Conservation (phyloP, 2,888 invertebrate genomes). For the Baronia brevicornis region DNA sequence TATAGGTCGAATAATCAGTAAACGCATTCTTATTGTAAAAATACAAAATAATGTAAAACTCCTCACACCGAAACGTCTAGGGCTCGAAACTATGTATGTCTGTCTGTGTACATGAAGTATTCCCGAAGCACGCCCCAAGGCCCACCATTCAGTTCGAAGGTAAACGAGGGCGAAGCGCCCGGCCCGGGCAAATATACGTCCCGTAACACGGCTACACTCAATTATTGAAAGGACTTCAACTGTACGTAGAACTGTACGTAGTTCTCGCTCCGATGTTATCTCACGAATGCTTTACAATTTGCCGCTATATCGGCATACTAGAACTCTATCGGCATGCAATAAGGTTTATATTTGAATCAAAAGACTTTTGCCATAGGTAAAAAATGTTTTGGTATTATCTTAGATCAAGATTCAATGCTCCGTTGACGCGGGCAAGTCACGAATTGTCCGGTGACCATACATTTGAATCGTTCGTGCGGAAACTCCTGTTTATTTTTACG, state of each 20-base stretch:
- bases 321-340: background rate
- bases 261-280: constrained; percentile 39
- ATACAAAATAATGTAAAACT: no score
- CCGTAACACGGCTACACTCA: constrained; percentile 46
- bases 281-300: constrained; percentile 18
- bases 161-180: constrained; percentile 23
- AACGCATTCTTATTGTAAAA: no score
- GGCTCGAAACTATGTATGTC: no score
- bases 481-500: constrained; percentile 17
- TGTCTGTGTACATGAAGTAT: no score
- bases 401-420: constrained; percentile 54
- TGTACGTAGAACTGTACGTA: constrained; percentile 32
- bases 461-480: constrained; percentile 7
- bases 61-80: no score
- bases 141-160: background rate
- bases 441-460: constrained; percentile 32
- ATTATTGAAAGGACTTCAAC: constrained; percentile 50
- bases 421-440: constrained; percentile 53
- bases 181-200: constrained; percentile 27
- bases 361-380: constrained; percentile 12
- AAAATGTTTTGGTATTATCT: constrained; percentile 27
- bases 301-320: background rate
- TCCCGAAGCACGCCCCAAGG: no score
- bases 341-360: constrained; percentile 13
- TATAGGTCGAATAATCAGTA: no score